phyloP scores from a whole-genome alignment of 2,888 invertebrate genomes.

The Habroteleia sp. region DNA sequence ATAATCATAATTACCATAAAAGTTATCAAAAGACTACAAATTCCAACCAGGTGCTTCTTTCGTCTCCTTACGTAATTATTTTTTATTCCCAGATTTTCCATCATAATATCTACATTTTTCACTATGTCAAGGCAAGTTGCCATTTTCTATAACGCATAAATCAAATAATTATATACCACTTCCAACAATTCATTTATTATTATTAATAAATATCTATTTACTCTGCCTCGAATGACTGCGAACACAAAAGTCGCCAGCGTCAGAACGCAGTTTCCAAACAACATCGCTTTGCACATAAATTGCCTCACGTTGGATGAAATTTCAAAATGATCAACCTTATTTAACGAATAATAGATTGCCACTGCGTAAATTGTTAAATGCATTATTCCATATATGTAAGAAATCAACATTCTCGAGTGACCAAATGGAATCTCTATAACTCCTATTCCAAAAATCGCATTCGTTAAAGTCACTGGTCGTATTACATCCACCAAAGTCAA shows the following conservation, averaged over 20 bases:
- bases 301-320: constrained; percentile 38
- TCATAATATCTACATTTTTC: constrained; percentile 3
- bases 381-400: constrained; percentile 22
- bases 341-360: constrained; percentile 15
- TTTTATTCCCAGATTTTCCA: constrained; percentile 29
- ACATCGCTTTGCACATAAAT: constrained; percentile 21
- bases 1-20: constrained; percentile 23
- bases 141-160: constrained; percentile 1
- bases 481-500: constrained; percentile 10
- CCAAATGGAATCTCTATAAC: constrained; percentile 35
- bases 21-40: constrained; percentile 7
- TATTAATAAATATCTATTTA: constrained; percentile 14
- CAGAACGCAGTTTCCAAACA: constrained; percentile 31
- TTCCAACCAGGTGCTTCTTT: neutral
- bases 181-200: neutral
- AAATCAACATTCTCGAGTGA: constrained; percentile 5
- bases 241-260: constrained; percentile 11
- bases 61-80: constrained; percentile 10
- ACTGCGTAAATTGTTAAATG: constrained; percentile 25
- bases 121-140: neutral
- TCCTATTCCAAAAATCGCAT: constrained; percentile 33
- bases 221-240: constrained; percentile 2
- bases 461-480: constrained; percentile 16
- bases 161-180: neutral
- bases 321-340: constrained; percentile 9